phyloP scores from a whole-genome alignment of 2,888 invertebrate genomes.

The Trichogramma dendrolimi region DNA sequence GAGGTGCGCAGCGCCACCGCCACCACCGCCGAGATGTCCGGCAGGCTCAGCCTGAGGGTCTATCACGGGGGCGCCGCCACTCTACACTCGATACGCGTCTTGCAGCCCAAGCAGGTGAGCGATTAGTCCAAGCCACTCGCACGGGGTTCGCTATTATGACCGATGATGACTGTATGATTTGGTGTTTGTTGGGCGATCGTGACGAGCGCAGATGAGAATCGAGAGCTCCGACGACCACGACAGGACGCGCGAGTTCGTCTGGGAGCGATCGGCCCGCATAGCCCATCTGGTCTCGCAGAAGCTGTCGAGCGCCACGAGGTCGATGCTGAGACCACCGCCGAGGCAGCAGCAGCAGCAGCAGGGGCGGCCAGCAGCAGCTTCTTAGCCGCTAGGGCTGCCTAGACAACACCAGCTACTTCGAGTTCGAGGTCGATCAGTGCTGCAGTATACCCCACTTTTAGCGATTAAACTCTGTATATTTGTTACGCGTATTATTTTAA shows the following conservation, averaged over 20 bases:
- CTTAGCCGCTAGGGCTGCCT: no score
- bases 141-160: no score
- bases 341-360: not conserved
- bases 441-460: no score
- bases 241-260: conserved; percentile 76
- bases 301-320: conserved; percentile 61
- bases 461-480: no score
- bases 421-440: no score
- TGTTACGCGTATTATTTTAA: no score
- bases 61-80: conserved; percentile 78
- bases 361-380: no score
- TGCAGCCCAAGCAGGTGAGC: conserved; percentile 80
- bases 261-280: conserved; percentile 78
- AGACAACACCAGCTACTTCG: no score
- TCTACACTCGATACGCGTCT: conserved; percentile 76
- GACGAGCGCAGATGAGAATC: conserved; percentile 65
- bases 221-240: conserved; percentile 79
- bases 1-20: conserved; percentile 82
- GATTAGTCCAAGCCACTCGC: no score
- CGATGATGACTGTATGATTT: not conserved
- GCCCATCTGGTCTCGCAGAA: conserved; percentile 81
- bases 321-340: conserved; percentile 60
- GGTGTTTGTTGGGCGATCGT: conserved; percentile 60
- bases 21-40: conserved; percentile 81
- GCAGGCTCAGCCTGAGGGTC: conserved; percentile 72